Base-by-base conservation (phyloP, 1,140 invertebrate genomes). In the Drosophila albomicans region DNA sequence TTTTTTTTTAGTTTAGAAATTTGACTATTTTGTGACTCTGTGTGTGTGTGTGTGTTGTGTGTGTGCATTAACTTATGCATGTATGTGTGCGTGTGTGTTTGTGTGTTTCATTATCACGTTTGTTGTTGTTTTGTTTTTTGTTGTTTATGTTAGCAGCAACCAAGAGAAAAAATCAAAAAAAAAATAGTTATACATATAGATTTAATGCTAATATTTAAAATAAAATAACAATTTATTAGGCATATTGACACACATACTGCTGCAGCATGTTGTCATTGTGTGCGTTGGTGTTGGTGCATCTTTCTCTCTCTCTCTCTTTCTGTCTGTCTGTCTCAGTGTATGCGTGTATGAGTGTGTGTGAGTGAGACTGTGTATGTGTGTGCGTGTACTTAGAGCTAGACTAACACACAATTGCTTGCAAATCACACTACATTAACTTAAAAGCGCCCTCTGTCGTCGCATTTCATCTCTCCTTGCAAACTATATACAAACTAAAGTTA, bases 161-260 rank as follows among this genome's bases (percentile, higher is more conserved):
- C 52, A 73, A 70, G 67, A 78, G 74, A 79, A 72, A 79, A 78
- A 70, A 64, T 46, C 32, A 30, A 15, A 54, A 52, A 51, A 76
- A 69, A 72, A 35, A 15, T 48, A 13, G 20, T 73, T 66, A 16
- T 68, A 59, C 62, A 49, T 84, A 58, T 69, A 68, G 71, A 79
- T 32, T 86, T 77, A 73, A 88, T 78, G 71, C 59, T 87, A 88
- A 49, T 54, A 28, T 88, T 88, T 87, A 87, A 87, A 88, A 87
- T 87, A 87, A 87, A 87, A 88, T 87, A 87, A 87, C 84, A 87
- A 87, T 82, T 87, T 75, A 77, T 82, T 88, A 78, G 84, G 85
- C 81, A 79, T 87, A 76, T 52, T 51, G 69, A 62, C 65, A 61
- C 69, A 51, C 70, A 72, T 75, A 73, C 73, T 73, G 52, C n/a